A percentile compares a stretch with the other conserved stretches of the same genome.
phyloP scores from a whole-genome alignment of 2,113 vertebrate genomes.

The Lagopus muta region DNA sequence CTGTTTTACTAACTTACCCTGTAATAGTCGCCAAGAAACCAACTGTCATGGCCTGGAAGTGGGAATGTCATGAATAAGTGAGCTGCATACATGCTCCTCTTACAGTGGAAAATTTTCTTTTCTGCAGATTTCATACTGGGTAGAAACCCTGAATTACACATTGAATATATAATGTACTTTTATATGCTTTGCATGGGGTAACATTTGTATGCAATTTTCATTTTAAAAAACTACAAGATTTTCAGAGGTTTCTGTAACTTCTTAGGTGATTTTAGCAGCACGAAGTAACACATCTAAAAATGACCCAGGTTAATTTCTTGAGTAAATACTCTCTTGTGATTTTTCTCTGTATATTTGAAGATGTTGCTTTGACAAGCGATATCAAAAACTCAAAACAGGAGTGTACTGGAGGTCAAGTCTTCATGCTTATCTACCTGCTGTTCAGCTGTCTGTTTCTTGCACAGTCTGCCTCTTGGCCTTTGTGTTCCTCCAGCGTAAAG shows the following conservation, averaged over 20 bases:
- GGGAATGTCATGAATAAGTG: not conserved
- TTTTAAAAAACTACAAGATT: not conserved
- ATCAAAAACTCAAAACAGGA: not conserved
- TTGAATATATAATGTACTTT: not conserved
- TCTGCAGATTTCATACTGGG: not conserved
- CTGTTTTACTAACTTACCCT: not conserved
- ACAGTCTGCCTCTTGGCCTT: not conserved
- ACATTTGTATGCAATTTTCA: not conserved
- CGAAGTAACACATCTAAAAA: not conserved
- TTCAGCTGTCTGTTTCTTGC: not conserved
- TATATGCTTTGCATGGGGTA: not conserved
- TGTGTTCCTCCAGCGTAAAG: not conserved
- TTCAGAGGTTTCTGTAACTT: not conserved
- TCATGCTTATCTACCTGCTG: not conserved
- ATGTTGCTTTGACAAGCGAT: not conserved
- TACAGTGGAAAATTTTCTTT: not conserved
- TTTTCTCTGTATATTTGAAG: not conserved
- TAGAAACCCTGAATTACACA: not conserved
- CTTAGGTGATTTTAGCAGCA: not conserved
- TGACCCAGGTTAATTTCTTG: not conserved
- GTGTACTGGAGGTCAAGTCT: not conserved
- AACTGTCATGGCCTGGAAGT: not conserved
- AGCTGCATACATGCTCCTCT: not conserved
- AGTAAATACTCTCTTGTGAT: not conserved
- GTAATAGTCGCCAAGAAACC: not conserved